Evolutionary conservation across 1,140 invertebrate species (phyloP), one percentile per base, ranked within the genome.

Genomic region (Zaprionus vittiger): DNA sequence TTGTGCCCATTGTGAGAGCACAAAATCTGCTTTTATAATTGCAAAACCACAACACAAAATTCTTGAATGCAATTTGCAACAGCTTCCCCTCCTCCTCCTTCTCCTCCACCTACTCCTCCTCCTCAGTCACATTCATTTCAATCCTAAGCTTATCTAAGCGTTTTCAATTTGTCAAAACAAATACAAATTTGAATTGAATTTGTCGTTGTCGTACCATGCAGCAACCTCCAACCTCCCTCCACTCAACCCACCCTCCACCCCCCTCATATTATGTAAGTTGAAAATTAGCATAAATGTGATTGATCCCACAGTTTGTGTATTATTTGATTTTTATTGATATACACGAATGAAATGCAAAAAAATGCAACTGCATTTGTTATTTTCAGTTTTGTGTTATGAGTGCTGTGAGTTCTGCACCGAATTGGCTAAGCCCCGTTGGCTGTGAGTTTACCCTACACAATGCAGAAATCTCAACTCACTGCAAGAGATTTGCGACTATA

Each of bases 271-370:
- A 87, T 87, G 84, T 87, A 87, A 87, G 84, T 87, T 73, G 68
- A 73, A 87, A 87, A 47, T 87, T 87, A 87, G 84, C 84, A 87
- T 87, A 87, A 87, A 87, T 87, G 84, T 87, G 84, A 87, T 87
- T 87, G 84, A 87, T 87, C 84, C 78, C 84, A 79, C 85, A 84
- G 85, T 70, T 77, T 73, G 24, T 44, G 84, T 81, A 87, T 87
- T 89, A 87, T 87, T 87, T 89, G 84, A 87, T 87, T 87, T 87
- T 89, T 87, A 87, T 87, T 87, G 84, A 87, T 79, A 62, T 56
- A 22, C 71, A 22, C 71, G 68, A 85, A 84, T 84, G 81, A 81
- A 84, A 84, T 87, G 84, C 85, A 87, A 87, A 87, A 84, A 89
- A 87, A 87, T 87, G 65, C 84, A 87, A 81, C 81, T 87, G 84